These are phyloP conservation scores for Dipus sagitta DNA, from an alignment of 2,797 vertebrate species.

Conservation along the genomic window DNA sequence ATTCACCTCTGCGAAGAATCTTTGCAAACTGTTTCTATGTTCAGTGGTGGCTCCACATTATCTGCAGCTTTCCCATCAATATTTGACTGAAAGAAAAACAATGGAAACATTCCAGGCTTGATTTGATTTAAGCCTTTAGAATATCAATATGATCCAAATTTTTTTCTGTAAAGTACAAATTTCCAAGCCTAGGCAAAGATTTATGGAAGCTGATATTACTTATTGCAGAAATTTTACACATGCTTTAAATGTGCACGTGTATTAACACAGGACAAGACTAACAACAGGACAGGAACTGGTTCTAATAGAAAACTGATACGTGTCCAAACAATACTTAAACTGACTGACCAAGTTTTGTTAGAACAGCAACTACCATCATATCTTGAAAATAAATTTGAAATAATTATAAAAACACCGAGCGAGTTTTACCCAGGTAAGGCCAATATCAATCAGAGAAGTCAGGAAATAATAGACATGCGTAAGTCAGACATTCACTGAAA, in stretches of 20 bases:
- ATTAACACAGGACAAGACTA: neutral
- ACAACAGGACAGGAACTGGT: neutral
- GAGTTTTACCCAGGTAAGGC: neutral
- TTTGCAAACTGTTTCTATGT: conserved; percentile 19
- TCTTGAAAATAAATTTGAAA: conserved; percentile 52
- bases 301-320: neutral
- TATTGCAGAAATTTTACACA: neutral
- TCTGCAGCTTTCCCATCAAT: neutral
- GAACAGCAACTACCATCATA: neutral
- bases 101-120: conserved; percentile 27
- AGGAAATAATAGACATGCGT: conserved; percentile 25
- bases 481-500: neutral
- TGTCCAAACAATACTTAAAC: neutral
- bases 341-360: neutral
- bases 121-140: conserved; percentile 30
- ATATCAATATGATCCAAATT: neutral
- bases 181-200: neutral
- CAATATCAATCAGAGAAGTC: conserved; percentile 16
- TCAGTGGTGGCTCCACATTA: conserved; percentile 41
- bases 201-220: conserved; percentile 13
- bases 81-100: conserved; percentile 55
- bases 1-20: conserved; percentile 59
- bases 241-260: neutral
- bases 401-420: conserved; percentile 35
- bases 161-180: neutral